Percentiles rank a stretch among this genome's conserved stretches.
Evolutionary conservation across 2,797 vertebrate species (phyloP).

Genomic region (Enteromius treurensis): DNA sequence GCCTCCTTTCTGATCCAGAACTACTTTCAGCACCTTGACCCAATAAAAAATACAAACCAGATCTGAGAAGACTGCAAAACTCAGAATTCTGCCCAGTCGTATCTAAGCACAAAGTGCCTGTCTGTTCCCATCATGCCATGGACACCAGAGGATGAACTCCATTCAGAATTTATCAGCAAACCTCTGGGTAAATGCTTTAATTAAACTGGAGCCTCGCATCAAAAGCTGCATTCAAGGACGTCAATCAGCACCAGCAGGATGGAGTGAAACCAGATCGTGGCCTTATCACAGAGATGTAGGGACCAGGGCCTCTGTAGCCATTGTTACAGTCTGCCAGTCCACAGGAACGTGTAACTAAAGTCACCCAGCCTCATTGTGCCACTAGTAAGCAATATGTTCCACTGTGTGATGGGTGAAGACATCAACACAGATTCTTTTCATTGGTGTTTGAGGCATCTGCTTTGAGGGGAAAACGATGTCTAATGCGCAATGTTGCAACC

Average conservation of each 20-base stretch:
- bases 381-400: conserved; percentile 91
- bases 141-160: conserved; percentile 86
- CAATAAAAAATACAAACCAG: background rate
- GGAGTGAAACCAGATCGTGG: conserved; percentile 88
- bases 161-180: conserved; percentile 88
- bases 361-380: conserved; percentile 84
- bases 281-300: conserved; percentile 79
- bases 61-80: conserved; percentile 3
- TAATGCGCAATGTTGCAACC: conserved; percentile 27
- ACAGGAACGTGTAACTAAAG: conserved; percentile 90
- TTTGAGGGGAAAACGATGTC: conserved; percentile 9
- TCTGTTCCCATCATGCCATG: conserved; percentile 71
- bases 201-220: conserved; percentile 88
- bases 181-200: conserved; percentile 87
- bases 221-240: conserved; percentile 88
- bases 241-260: conserved; percentile 85
- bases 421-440: conserved; percentile 90
- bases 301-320: conserved; percentile 80
- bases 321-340: conserved; percentile 88
- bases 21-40: conserved; percentile 13
- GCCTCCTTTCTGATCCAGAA: background rate
- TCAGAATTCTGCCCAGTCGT: conserved; percentile 29
- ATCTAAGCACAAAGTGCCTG: conserved; percentile 80
- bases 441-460: conserved; percentile 80
- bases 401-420: conserved; percentile 85